These are phyloP conservation scores for Epistrophe grossulariae DNA, from an alignment of 2,888 invertebrate genomes.

Conservation along the genomic window DNA sequence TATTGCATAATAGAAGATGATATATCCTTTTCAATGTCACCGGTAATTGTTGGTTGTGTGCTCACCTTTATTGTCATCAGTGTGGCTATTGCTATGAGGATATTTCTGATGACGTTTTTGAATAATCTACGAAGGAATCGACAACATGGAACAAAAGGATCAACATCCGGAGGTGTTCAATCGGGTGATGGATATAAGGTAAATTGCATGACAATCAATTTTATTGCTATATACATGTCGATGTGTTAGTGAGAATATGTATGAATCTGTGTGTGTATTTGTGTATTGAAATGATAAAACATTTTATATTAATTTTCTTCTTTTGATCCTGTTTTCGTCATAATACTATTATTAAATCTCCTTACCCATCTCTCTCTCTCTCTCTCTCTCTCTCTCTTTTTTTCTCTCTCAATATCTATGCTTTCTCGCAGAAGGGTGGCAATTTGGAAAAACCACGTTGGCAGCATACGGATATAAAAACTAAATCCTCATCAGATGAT, in stretches of 20 bases:
- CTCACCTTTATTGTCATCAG: constrained; percentile 84
- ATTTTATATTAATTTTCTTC: constrained; percentile 34
- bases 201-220: constrained; percentile 72
- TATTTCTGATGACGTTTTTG: constrained; percentile 83
- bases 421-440: constrained; percentile 77
- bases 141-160: constrained; percentile 82
- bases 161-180: constrained; percentile 81
- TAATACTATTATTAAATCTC: neutral
- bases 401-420: neutral
- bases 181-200: constrained; percentile 83
- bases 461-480: constrained; percentile 84
- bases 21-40: constrained; percentile 82
- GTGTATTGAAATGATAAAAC: constrained; percentile 50
- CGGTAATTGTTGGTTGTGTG: constrained; percentile 83
- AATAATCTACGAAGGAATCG: constrained; percentile 83
- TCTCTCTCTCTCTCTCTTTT: neutral
- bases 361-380: too few relatives aligned
- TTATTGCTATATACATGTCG: constrained; percentile 5
- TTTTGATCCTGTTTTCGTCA: constrained; percentile 13
- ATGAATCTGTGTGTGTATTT: neutral
- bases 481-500: constrained; percentile 82
- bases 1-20: constrained; percentile 80
- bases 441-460: constrained; percentile 83
- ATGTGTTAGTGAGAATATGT: constrained; percentile 31
- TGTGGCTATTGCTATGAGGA: constrained; percentile 82